These are phyloP conservation scores for Atherix ibis DNA, from an alignment of 2,888 invertebrate species.

Conservation along the genomic window DNA sequence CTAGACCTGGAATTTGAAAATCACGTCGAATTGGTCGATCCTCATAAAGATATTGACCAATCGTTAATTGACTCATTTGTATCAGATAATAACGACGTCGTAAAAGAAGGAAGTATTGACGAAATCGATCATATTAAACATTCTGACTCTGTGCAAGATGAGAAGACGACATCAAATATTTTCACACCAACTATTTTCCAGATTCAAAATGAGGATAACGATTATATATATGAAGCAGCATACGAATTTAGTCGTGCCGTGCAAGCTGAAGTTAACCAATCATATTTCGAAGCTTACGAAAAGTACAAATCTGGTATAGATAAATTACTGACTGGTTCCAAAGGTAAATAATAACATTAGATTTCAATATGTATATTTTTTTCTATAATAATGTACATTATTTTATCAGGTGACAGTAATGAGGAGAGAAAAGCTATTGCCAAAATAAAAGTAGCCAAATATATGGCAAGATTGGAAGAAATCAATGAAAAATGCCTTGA, in stretches of 20 bases:
- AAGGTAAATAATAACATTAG: conserved; percentile 13
- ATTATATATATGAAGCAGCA: conserved; percentile 33
- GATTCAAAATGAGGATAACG: conserved; percentile 17
- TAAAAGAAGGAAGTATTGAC: background rate
- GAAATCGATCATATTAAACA: background rate
- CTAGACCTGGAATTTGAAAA: conserved; percentile 19
- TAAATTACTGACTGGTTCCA: conserved; percentile 23
- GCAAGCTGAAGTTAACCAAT: conserved; percentile 28
- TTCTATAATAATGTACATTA: background rate
- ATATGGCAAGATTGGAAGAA: conserved; percentile 28
- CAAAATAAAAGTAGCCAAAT: conserved; percentile 30
- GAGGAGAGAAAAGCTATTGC: conserved; percentile 29
- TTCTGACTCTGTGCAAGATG: background rate
- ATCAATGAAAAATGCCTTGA: conserved; percentile 25
- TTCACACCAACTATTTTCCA: conserved; percentile 24
- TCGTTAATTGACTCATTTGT: conserved; percentile 3
- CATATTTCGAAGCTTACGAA: conserved; percentile 25
- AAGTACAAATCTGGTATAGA: conserved; percentile 30
- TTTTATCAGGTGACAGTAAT: conserved; percentile 20
- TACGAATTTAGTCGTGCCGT: conserved; percentile 30
- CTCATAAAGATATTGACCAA: conserved; percentile 15
- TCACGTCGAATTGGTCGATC: conserved; percentile 16
- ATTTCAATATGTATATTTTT: background rate
- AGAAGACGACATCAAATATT: conserved; percentile 14
- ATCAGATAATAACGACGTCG: background rate